Evolutionary conservation across 2,888 invertebrate species (phyloP), one percentile per base, ranked within the genome.

Genomic region (Drosophila aldrichi): DNA sequence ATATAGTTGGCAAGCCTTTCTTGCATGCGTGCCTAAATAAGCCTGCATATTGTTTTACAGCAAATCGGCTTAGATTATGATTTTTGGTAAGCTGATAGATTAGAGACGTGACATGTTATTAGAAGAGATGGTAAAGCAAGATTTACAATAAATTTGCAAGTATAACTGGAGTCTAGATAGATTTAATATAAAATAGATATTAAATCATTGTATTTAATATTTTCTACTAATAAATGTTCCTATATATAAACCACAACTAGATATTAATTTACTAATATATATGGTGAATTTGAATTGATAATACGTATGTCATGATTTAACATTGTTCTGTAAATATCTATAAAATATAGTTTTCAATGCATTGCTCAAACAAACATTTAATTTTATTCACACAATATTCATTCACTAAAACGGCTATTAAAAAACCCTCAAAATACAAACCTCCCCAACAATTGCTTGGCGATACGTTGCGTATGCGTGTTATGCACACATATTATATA

Each of bases 21-120:
- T 49, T 57, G 61, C 65, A 77, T 70, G 77, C 77, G 56, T 67
- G 70, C 51, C 58, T 51, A 44, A 46, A 20, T 52, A 46, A 79
- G 80, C 58, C 70, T 63, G 54, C 46, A 14, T 18, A 54, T 46
- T 64, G 20, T 71, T 44, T 20, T 44, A 16, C 49, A 41, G 36
- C 18, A 22, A 20, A 55, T 25, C 18, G 16, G 22, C 8, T 43
- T 14, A 6, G 52, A 25, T 57, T 57, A n/a, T 48, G 44, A 20
- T 22, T 43, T 38, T 9, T 4, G 34, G 20, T 55, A 25, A 51
- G 40, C 40, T 40, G 9, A 36, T 20, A n/a, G 43, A 12, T 54
- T 40, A 54, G 22, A 54, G 54, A 54, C 22, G 16, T 22, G 10
- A 22, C 38, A n/a, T 22, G 40, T 52, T 52, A 52, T 20, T 36